Conservation (phyloP, 2,113 vertebrate species). For the Prunella fulvescens region DNA sequence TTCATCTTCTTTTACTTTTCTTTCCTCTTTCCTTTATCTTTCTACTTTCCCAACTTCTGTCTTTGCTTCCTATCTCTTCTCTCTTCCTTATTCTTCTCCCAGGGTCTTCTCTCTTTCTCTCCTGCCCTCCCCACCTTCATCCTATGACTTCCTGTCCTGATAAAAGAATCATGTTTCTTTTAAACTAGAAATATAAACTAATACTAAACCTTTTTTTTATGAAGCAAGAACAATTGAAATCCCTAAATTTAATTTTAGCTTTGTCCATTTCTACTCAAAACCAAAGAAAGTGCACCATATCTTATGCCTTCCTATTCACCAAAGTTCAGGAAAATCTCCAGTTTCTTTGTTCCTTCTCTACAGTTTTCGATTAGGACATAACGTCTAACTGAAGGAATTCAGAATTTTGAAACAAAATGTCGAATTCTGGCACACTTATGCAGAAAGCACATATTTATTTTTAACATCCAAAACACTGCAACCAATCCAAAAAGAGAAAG, state of each 20-base stretch:
- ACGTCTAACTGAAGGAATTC: neutral
- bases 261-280: neutral
- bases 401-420: neutral
- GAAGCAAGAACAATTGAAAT: neutral
- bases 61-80: neutral
- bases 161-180: neutral
- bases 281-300: neutral
- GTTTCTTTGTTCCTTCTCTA: neutral
- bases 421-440: neutral
- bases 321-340: neutral
- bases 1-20: neutral
- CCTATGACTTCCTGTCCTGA: neutral
- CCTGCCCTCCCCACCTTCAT: neutral
- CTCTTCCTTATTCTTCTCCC: neutral
- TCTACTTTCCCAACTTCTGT: neutral
- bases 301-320: neutral
- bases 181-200: neutral
- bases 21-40: neutral
- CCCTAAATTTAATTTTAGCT: neutral
- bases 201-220: neutral
- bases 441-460: neutral
- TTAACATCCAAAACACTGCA: neutral
- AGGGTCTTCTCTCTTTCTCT: neutral
- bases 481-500: neutral
- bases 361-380: neutral